Base-by-base conservation (phyloP, 2,113 vertebrate genomes). In the Girardinichthys multiradiatus region DNA sequence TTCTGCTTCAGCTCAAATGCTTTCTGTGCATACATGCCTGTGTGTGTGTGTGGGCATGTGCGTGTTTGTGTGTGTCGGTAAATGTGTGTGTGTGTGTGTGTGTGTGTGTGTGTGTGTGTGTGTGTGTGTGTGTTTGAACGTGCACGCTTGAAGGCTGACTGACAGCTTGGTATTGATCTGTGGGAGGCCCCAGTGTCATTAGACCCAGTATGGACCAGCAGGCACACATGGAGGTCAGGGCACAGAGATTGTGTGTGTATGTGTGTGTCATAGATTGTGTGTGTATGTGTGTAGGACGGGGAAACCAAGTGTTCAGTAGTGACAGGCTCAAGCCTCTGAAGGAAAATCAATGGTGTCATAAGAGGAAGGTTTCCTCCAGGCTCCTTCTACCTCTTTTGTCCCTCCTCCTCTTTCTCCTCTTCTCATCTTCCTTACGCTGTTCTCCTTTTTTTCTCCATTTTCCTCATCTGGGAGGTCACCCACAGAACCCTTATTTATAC, bases 331-430 rank as follows among this genome's bases (percentile, higher is more conserved):
- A 92, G 90, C 88, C 86, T 90, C 85, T 91, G 92, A 93, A 93
- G 84, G 92, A 93, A 93, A 93, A 93, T 93, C 92, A 91, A 93
- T 93, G 39, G 77, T 91, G 91, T 93, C 91, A 93, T 93, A 92
- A 92, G 89, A 92, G 89, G 88, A 90, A 92, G 90, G 90, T 90
- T 92, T 92, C 90, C 90, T 91, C 87, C 77, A 86, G 74, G 76
- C 74, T 85, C 79, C 76, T 64, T 72, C 77, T 76, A 51, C 70
- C 28, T 35, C 69, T 74, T 79, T 76, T 30, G 37, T 75, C 70
- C 26, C 31, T 64, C 57, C 37, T 60, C 70, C 31, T 68, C 66
- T 37, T 51, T 67, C 42, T 30, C 61, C 61, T 70, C 73, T 77
- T 68, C 30, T 54, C 61, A 54, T 42, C 5, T 68, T 79, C 57